Percentiles rank a stretch among this genome's conserved stretches.
phyloP scores from a whole-genome alignment of 2,888 invertebrate species.

The Phymatocera aterrima region DNA sequence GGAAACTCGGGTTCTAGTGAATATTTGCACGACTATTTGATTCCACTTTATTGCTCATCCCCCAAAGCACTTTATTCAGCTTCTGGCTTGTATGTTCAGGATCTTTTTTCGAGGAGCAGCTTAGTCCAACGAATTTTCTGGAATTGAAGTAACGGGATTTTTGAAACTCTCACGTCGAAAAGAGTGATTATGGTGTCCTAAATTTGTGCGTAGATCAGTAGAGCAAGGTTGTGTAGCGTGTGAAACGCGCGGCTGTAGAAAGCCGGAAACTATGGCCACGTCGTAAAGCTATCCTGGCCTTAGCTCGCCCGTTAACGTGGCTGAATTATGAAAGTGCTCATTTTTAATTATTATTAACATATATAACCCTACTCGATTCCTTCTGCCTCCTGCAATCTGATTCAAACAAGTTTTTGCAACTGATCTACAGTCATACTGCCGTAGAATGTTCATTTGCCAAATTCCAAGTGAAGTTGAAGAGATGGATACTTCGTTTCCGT shows the following conservation, averaged over 20 bases:
- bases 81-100: not conserved
- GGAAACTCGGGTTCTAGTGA: not conserved
- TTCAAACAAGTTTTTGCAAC: no score
- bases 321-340: slow-evolving; percentile 50
- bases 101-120: not conserved
- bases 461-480: not conserved
- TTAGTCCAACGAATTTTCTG: no score
- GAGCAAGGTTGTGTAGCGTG: slow-evolving; percentile 29
- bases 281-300: slow-evolving; percentile 49
- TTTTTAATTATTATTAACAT: slow-evolving; percentile 65
- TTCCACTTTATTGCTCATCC: not conserved
- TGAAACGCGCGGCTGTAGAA: slow-evolving; percentile 52
- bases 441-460: no score
- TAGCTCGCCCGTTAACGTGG: slow-evolving; percentile 51
- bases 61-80: not conserved
- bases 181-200: not conserved
- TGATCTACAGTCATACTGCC: no score
- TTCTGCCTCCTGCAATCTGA: not conserved
- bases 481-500: not conserved
- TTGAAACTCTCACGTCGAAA: not conserved
- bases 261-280: slow-evolving; percentile 57
- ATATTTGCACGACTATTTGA: not conserved
- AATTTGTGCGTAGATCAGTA: not conserved
- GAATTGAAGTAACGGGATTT: not conserved
- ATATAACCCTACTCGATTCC: slow-evolving; percentile 52